These are phyloP conservation scores for Gymnoscelis rufifasciata DNA, from an alignment of 2,888 invertebrate species.

Conservation along the genomic window DNA sequence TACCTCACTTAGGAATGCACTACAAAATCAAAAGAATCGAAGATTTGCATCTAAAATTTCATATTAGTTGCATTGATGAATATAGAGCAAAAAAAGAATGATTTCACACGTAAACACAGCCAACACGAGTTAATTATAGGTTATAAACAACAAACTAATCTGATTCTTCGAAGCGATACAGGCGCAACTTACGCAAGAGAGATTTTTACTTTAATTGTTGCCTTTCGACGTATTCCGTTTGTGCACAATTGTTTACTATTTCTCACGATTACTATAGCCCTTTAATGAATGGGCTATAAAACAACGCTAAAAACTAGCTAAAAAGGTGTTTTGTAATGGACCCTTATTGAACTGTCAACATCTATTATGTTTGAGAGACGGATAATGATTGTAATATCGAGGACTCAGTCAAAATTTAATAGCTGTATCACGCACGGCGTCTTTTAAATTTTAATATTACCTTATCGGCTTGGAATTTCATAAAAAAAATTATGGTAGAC, in stretches of 20 bases:
- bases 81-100: too few relatives aligned
- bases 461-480: conserved; percentile 19
- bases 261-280: conserved; percentile 43
- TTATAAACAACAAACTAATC: conserved; percentile 11
- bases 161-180: conserved; percentile 19
- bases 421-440: conserved; percentile 16
- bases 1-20: too few relatives aligned
- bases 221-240: conserved; percentile 23
- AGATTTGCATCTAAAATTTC: conserved; percentile 22
- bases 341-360: conserved; percentile 43
- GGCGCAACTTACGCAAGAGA: conserved; percentile 20
- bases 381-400: conserved; percentile 35
- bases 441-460: conserved; percentile 26
- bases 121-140: conserved; percentile 13
- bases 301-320: conserved; percentile 5
- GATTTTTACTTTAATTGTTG: conserved; percentile 27
- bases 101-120: too few relatives aligned
- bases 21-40: too few relatives aligned
- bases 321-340: conserved; percentile 16
- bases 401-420: conserved; percentile 24
- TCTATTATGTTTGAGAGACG: conserved; percentile 35
- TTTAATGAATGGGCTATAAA: conserved; percentile 7
- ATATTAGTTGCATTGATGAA: too few relatives aligned
- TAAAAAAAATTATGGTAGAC: conserved; percentile 22
- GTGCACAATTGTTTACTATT: conserved; percentile 31